Evolutionary conservation across 2,113 vertebrate genomes (phyloP).

Genomic region (Sapajus apella): DNA sequence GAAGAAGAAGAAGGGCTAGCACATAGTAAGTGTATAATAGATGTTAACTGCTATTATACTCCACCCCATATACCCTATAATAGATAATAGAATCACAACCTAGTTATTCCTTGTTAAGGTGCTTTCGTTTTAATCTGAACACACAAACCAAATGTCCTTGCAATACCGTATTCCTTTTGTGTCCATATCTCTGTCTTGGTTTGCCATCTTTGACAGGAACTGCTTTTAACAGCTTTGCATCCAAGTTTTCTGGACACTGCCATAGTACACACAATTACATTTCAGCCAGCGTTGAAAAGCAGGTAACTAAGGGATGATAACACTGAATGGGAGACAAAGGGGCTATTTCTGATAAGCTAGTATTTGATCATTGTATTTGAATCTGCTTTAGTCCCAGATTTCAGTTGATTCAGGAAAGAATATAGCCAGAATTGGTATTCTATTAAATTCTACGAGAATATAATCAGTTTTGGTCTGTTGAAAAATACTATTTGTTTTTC

Average conservation of each 20-base stretch:
- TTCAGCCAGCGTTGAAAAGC: neutral
- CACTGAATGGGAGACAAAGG: neutral
- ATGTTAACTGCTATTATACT: constrained; percentile 11
- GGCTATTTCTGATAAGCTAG: neutral
- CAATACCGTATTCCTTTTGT: neutral
- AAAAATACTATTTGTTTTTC: constrained; percentile 58
- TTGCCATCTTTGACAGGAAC: constrained; percentile 20
- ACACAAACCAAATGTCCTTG: neutral
- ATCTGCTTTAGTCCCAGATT: neutral
- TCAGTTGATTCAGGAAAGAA: constrained; percentile 12
- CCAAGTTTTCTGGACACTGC: neutral
- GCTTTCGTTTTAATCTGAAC: neutral
- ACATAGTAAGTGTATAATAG: neutral
- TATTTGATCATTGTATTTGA: constrained; percentile 25
- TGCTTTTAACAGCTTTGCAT: constrained; percentile 40
- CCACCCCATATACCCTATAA: neutral
- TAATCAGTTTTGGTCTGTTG: constrained; percentile 14
- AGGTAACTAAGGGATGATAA: neutral
- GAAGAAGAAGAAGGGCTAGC: neutral
- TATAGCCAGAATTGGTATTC: neutral
- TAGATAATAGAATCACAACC: neutral
- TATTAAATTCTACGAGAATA: neutral
- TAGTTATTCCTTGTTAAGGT: neutral
- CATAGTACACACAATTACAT: neutral
- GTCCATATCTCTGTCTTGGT: neutral